phyloP scores from a whole-genome alignment of 53 echinoderm and acorn worm genomes.

The Echinarachnius parma region DNA sequence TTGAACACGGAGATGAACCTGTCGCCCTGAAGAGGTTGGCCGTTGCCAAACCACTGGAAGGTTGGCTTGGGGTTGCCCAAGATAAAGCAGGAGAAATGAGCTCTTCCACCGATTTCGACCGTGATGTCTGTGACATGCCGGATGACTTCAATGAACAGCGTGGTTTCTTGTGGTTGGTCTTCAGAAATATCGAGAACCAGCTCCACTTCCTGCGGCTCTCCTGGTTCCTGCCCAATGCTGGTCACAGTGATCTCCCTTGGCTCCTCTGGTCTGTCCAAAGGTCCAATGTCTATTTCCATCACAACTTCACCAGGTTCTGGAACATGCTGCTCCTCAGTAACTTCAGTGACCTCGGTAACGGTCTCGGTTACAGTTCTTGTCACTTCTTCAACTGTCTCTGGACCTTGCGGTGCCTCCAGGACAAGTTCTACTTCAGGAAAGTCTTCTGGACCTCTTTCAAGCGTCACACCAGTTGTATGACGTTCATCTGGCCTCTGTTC shows the following conservation, averaged over 20 bases:
- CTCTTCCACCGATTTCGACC: slow-evolving; percentile 46
- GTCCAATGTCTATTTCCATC: slow-evolving; percentile 38
- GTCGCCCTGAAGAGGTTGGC: slow-evolving; percentile 44
- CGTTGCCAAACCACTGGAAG: slow-evolving; percentile 58
- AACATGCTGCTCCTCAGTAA: slow-evolving; percentile 11
- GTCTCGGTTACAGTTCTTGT: slow-evolving; percentile 18
- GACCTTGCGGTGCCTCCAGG: slow-evolving; percentile 21
- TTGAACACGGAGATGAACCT: slow-evolving; percentile 64
- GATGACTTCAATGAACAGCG: slow-evolving; percentile 47
- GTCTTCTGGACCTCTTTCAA: slow-evolving; percentile 22
- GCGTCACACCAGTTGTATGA: slow-evolving; percentile 15
- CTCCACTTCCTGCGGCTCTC: slow-evolving; percentile 47
- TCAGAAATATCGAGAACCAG: slow-evolving; percentile 52
- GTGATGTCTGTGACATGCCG: slow-evolving; percentile 49
- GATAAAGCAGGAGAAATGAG: slow-evolving; percentile 50
- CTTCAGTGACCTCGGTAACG: slow-evolving; percentile 18
- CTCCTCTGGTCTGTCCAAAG: slow-evolving; percentile 39
- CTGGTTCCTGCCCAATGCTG: slow-evolving; percentile 33
- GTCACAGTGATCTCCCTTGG: slow-evolving; percentile 30
- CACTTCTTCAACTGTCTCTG: no score
- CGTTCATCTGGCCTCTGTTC: slow-evolving; percentile 1
- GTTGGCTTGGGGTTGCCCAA: slow-evolving; percentile 61
- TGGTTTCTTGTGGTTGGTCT: slow-evolving; percentile 24
- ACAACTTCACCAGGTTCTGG: slow-evolving; percentile 24
- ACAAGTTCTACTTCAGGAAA: slow-evolving; percentile 17